Conservation (phyloP, 2,888 invertebrate species). For the Laothoe populi region DNA sequence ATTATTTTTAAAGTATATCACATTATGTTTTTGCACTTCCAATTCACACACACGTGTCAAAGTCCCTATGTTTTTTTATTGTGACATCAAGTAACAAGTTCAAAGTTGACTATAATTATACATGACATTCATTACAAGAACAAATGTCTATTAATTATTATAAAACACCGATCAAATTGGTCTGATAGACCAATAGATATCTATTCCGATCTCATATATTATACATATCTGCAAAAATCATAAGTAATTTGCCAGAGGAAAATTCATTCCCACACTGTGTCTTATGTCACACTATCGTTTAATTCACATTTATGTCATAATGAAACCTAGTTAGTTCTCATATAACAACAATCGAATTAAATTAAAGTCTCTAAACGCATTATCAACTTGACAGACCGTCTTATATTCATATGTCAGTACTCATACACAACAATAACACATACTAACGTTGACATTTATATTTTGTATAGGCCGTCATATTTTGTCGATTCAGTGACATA, state of each 20-base stretch:
- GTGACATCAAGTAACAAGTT: conserved; percentile 11
- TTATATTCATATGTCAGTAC: neutral
- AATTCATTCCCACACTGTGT: neutral
- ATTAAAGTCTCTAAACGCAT: neutral
- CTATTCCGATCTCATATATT: neutral
- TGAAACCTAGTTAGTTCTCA: neutral
- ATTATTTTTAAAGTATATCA: conserved; percentile 18
- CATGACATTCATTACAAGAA: neutral
- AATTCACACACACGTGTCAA: conserved; percentile 13
- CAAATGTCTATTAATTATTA: neutral
- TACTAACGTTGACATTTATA: neutral
- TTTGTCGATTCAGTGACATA: conserved; percentile 3
- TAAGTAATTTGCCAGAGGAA: neutral
- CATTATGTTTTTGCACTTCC: conserved; percentile 21
- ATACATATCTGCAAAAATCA: neutral
- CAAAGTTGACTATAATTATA: neutral
- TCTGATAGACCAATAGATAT: neutral
- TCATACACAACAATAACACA: neutral
- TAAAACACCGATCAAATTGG: neutral
- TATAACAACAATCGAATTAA: neutral
- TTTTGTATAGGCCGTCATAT: neutral
- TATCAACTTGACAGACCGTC: neutral
- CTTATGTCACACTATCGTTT: neutral
- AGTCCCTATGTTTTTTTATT: neutral
- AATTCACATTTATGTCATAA: neutral